These are phyloP conservation scores for Harmothoe impar DNA, from an alignment of 2,888 invertebrate species.

Conservation along the genomic window DNA sequence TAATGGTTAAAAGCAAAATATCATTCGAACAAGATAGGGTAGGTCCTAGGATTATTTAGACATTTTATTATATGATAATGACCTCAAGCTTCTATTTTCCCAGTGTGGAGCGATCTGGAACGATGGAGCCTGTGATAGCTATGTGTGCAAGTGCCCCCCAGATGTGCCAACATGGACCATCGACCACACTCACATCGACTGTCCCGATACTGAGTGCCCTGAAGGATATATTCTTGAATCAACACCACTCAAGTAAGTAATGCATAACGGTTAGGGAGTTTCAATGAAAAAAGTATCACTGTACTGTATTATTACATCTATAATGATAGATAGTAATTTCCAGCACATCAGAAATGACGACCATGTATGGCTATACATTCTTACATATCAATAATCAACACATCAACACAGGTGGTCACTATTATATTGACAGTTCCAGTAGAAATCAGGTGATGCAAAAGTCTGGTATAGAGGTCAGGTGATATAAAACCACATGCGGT, in stretches of 20 bases:
- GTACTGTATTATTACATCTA: too few relatives aligned
- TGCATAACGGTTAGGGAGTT: neutral
- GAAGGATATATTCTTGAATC: neutral
- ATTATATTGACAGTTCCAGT: too few relatives aligned
- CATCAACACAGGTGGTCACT: too few relatives aligned
- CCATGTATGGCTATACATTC: too few relatives aligned
- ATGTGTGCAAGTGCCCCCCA: slow-evolving; percentile 11
- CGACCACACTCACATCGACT: neutral
- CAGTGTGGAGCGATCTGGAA: slow-evolving; percentile 52
- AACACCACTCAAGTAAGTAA: neutral
- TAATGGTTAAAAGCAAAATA: too few relatives aligned
- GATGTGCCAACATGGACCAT: slow-evolving; percentile 36
- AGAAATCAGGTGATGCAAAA: too few relatives aligned
- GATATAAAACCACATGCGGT: too few relatives aligned
- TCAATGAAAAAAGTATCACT: too few relatives aligned
- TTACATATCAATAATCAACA: too few relatives aligned
- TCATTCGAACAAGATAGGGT: neutral
- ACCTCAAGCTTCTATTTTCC: neutral
- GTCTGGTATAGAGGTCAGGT: too few relatives aligned
- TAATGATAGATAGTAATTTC: too few relatives aligned
- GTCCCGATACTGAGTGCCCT: neutral
- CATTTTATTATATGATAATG: neutral
- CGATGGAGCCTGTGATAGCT: slow-evolving; percentile 56
- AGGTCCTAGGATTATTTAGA: neutral
- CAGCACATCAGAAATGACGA: too few relatives aligned